These are phyloP conservation scores for Lepidocyrtinus sp. DNA, from an alignment of 2,888 invertebrate genomes.

Conservation along the genomic window DNA sequence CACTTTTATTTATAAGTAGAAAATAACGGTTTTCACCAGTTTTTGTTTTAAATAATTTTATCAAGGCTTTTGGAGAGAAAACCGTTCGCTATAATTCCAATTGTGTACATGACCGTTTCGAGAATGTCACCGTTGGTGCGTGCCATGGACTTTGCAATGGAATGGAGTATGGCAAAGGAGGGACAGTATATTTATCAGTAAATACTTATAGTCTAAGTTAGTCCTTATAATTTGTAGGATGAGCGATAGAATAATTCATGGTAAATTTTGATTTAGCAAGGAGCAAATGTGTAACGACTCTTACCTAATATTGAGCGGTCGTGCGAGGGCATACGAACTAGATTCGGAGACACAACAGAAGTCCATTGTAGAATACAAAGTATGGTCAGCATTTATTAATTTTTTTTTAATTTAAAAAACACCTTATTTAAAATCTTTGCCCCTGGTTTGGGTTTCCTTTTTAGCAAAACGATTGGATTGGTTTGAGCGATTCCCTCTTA, in stretches of 20 bases:
- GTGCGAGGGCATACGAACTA: conserved; percentile 36
- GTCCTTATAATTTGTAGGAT: neutral
- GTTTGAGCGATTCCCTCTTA: conserved; percentile 37
- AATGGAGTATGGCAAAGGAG: conserved; percentile 34
- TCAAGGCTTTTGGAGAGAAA: conserved; percentile 25
- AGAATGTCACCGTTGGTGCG: conserved; percentile 31
- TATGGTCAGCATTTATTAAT: neutral
- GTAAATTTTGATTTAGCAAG: no score
- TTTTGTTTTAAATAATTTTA: neutral
- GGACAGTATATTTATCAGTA: conserved; percentile 52
- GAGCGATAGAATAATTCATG: no score
- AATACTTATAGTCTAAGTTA: neutral
- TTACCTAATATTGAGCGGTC: conserved; percentile 35
- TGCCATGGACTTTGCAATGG: conserved; percentile 43
- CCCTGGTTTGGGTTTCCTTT: neutral
- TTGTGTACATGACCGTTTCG: neutral
- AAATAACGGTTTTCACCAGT: no score
- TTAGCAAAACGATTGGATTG: conserved; percentile 53
- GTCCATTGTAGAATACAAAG: conserved; percentile 33
- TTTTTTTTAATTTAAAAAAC: no score
- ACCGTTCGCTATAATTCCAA: conserved; percentile 35
- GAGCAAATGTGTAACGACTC: conserved; percentile 50
- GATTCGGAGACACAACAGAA: conserved; percentile 28
- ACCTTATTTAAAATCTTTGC: no score
- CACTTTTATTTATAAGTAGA: neutral